A percentile compares a stretch with the other conserved stretches of the same genome.
Conservation (phyloP, 2,888 invertebrate genomes). For the Petrolisthes manimaculis region DNA sequence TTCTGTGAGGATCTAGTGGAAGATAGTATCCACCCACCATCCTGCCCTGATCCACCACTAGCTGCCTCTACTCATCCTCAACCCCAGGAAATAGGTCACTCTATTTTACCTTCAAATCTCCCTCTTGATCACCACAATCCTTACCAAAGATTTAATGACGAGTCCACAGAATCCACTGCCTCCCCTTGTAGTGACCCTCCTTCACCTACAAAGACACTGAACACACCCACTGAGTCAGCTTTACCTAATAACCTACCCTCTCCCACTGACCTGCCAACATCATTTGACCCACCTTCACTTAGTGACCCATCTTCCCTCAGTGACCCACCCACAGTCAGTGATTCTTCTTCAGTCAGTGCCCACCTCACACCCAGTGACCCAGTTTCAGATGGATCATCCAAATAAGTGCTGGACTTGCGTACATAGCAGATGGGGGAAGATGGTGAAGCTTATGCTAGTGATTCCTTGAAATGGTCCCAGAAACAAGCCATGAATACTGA, state of each 20-base stretch:
- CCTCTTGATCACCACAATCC: background rate
- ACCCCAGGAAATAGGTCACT: too few relatives aligned
- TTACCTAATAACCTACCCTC: background rate
- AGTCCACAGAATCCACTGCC: background rate
- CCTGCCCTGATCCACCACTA: background rate
- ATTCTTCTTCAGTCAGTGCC: background rate
- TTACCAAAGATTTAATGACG: background rate
- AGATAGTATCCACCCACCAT: background rate
- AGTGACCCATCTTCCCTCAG: background rate
- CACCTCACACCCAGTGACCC: slow-evolving; percentile 1
- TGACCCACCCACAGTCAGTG: background rate
- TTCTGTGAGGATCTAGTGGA: slow-evolving; percentile 51
- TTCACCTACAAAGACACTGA: background rate
- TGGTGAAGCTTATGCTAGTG: too few relatives aligned
- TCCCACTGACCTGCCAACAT: background rate
- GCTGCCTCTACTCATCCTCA: background rate
- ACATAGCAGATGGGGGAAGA: background rate
- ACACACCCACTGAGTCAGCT: background rate
- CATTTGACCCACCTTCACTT: background rate
- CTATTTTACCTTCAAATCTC: background rate
- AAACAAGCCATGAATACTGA: too few relatives aligned
- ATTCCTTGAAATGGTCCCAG: too few relatives aligned
- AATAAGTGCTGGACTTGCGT: background rate
- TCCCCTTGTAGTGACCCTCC: background rate
- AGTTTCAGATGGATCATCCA: background rate